Percentiles rank a stretch among this genome's conserved stretches.
phyloP scores from a whole-genome alignment of 2,797 vertebrate genomes.

The Hirundo rustica region DNA sequence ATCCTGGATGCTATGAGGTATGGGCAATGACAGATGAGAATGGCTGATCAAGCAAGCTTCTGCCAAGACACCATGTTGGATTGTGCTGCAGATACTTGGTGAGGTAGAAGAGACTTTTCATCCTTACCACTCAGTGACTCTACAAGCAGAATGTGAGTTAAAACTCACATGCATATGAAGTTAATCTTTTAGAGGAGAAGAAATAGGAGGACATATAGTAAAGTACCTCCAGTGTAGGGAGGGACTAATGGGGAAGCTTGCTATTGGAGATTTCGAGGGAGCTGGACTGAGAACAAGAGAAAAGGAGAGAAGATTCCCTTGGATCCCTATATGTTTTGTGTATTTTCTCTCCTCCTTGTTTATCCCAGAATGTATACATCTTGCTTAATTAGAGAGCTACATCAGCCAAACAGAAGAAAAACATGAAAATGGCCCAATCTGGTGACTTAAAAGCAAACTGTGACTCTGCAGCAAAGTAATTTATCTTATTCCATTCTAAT shows the following conservation, averaged over 20 bases:
- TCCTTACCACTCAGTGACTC: background rate
- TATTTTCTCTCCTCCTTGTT: background rate
- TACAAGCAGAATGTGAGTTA: background rate
- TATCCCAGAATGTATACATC: background rate
- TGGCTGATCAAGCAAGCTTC: background rate
- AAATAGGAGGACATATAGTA: background rate
- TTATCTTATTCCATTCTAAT: background rate
- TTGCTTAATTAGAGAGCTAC: background rate
- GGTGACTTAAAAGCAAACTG: background rate
- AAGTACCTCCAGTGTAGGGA: background rate
- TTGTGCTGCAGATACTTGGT: background rate
- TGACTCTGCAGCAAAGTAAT: background rate
- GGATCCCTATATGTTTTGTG: background rate
- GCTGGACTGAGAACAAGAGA: background rate
- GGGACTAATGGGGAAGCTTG: background rate
- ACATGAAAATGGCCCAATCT: background rate
- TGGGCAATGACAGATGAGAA: background rate
- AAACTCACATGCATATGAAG: background rate
- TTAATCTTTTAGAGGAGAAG: background rate
- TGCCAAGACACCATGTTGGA: background rate
- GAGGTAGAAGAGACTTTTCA: background rate
- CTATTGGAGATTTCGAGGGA: background rate
- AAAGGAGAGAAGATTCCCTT: background rate
- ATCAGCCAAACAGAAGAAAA: background rate
- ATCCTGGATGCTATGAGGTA: background rate